Evolutionary conservation across 2,888 invertebrate genomes (phyloP).

Genomic region (Heteromurus nitidus): DNA sequence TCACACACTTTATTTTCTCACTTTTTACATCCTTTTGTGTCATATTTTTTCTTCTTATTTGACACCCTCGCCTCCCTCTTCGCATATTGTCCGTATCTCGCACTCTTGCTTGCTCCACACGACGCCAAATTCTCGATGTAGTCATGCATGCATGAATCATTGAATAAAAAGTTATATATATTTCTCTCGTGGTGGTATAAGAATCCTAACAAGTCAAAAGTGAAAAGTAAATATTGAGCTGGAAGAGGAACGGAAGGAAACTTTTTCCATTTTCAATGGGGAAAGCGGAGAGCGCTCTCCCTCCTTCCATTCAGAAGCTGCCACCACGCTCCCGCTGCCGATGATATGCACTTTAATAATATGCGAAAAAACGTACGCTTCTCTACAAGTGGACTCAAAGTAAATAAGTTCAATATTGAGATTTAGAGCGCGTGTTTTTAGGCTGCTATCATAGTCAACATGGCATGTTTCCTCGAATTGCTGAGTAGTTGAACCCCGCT

Average conservation of each 20-base stretch:
- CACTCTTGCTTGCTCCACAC: no score
- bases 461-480: no score
- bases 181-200: conserved; percentile 7
- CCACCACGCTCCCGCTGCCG: no score
- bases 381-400: neutral
- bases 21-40: neutral
- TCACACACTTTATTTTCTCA: neutral
- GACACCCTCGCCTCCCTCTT: neutral
- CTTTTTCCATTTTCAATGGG: conserved; percentile 15
- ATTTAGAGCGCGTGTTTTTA: no score
- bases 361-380: no score
- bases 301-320: no score
- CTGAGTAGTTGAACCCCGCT: no score
- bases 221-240: conserved; percentile 44
- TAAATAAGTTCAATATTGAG: neutral
- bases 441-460: no score
- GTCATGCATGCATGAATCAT: conserved; percentile 55
- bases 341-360: no score
- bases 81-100: neutral
- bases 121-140: no score
- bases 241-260: conserved; percentile 34
- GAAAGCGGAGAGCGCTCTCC: conserved; percentile 2
- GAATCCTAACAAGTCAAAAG: conserved; percentile 34
- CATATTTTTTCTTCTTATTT: neutral
- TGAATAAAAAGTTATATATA: conserved; percentile 39